phyloP scores from a whole-genome alignment of 2,797 vertebrate species.

The Heliangelus exortis region DNA sequence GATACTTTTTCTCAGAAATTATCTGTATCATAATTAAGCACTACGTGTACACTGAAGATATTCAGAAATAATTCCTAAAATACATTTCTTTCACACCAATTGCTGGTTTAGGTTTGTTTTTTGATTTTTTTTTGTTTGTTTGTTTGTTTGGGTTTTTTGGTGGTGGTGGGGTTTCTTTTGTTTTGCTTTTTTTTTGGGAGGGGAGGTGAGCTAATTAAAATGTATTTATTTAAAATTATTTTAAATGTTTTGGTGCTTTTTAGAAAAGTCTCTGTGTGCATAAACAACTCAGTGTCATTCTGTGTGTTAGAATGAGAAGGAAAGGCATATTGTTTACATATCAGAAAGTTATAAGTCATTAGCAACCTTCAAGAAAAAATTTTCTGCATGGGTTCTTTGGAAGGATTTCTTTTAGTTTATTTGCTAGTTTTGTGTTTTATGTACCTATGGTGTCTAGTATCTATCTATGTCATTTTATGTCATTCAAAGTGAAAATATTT shows the following conservation, averaged over 20 bases:
- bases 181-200: not conserved
- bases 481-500: not conserved
- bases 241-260: accelerated
- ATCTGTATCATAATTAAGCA: not conserved
- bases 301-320: not conserved
- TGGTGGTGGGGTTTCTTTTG: not conserved
- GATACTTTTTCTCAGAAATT: not conserved
- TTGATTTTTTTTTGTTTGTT: too few relatives aligned
- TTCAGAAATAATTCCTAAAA: not conserved
- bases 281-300: not conserved
- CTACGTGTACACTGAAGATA: not conserved
- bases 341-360: not conserved
- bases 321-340: not conserved
- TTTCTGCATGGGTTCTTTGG: not conserved
- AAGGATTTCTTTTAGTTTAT: not conserved
- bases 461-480: not conserved
- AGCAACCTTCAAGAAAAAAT: not conserved
- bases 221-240: not conserved
- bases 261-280: not conserved
- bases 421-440: not conserved
- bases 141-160: too few relatives aligned
- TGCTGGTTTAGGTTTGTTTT: not conserved
- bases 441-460: not conserved
- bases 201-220: not conserved
- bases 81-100: not conserved